Base-by-base conservation (phyloP, 1,140 invertebrate species). In the Pararge aegeria region DNA sequence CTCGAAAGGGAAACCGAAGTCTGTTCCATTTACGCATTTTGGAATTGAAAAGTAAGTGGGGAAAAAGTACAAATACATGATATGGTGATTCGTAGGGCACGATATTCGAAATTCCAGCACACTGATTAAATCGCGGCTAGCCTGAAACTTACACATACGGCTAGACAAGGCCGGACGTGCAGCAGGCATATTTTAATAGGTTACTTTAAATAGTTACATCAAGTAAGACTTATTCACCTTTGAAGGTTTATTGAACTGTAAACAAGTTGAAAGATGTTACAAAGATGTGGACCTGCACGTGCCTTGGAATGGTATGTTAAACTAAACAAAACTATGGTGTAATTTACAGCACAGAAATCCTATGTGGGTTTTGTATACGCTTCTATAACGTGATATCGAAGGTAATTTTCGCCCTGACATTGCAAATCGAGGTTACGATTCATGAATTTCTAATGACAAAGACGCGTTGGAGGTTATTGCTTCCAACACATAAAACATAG, bases 201-300 rank as follows among this genome's bases (percentile, higher is more conserved):
- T 56, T 52, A 57, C 46, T 58, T 49, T 58, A 65, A 68, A 68
- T 58, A 56, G 63, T 66, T 58, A 64, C 64, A 29, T 50, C 50
- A 57, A 64, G 55, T 61, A 66, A 63, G 52, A 58, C 53, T 64
- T 66, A 71, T 57, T 29, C 40, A 67, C 59, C 64, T 71, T 66
- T 61, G 56, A 61, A 73, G 72, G 80, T 82, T 70, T 83, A 64
- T 86, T 87, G 81, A 84, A 86, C 78, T 66, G 67, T 80, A 83
- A 80, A 87, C 80, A 79, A 46, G 70, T 69, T 81, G 83, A 87
- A 84, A 83, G 84, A 83, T 79, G 73, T 68, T 71, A 68, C 76
- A 78, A 87, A 87, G 82, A 84, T 80, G 73, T 73, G 62, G 61
- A 67, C 63, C 65, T 69, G 59, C 65, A 62, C 61, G 48, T 64